phyloP scores from a whole-genome alignment of 2,888 invertebrate species.

The Therioaphis trifolii region DNA sequence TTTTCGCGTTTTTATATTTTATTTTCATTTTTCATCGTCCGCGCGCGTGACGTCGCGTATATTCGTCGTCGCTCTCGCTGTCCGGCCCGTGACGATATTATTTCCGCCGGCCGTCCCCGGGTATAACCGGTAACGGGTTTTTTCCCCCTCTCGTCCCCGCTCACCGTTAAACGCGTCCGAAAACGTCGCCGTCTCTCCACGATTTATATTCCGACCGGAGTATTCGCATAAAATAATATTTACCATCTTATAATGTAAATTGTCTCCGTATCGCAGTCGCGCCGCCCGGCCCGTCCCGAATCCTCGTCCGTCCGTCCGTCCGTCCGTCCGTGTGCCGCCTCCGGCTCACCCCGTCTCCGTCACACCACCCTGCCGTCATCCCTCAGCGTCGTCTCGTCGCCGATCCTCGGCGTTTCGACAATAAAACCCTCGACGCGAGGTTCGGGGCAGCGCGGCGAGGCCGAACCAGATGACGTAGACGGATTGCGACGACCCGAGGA shows the following conservation, averaged over 20 bases:
- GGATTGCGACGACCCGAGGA: conserved; percentile 52
- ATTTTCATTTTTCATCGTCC: conserved; percentile 50
- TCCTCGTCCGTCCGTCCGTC: too few relatives aligned
- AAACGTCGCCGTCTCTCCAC: conserved; percentile 13
- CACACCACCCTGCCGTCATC: too few relatives aligned
- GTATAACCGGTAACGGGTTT: conserved; percentile 53
- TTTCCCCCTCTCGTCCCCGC: not conserved
- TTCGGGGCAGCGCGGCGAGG: not conserved
- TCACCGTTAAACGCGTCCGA: conserved; percentile 23
- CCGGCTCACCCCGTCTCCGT: too few relatives aligned
- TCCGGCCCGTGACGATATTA: conserved; percentile 38
- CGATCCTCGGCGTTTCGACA: not conserved
- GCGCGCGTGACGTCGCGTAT: not conserved
- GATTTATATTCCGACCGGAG: conserved; percentile 39
- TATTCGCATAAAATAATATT: conserved; percentile 61
- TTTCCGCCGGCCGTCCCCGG: conserved; percentile 8
- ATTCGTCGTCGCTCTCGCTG: not conserved
- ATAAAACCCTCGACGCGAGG: conserved; percentile 33
- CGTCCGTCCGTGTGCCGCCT: too few relatives aligned
- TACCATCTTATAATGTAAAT: conserved; percentile 55
- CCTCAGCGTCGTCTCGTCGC: not conserved
- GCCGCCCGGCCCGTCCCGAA: too few relatives aligned
- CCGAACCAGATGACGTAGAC: conserved; percentile 51
- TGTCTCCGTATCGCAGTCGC: conserved; percentile 7
- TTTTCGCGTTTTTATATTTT: conserved; percentile 31